phyloP scores from a whole-genome alignment of 2,797 vertebrate genomes.

The Delichon dasypus region DNA sequence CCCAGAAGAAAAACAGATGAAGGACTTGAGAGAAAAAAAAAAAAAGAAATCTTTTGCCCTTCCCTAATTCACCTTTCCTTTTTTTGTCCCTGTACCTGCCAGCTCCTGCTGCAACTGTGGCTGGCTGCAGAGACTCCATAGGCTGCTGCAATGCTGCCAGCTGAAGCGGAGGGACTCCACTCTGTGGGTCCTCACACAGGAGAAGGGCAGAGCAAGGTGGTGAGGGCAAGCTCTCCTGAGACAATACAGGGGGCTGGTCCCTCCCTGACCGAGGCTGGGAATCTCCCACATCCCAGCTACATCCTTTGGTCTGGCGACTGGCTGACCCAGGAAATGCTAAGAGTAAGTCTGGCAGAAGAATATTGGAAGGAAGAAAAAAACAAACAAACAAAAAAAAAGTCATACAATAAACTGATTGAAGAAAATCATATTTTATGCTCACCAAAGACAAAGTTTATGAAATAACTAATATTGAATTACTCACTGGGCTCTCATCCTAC shows the following conservation, averaged over 20 bases:
- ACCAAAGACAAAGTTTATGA: constrained; percentile 5
- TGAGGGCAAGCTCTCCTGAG: fast-evolving
- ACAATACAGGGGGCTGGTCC: background rate
- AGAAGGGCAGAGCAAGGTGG: background rate
- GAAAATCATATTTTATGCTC: background rate
- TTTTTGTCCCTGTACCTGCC: background rate
- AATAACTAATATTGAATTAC: background rate
- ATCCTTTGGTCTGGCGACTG: background rate
- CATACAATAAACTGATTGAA: background rate
- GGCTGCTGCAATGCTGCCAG: background rate
- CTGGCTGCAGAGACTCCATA: fast-evolving
- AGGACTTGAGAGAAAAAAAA: background rate
- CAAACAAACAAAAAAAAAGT: background rate
- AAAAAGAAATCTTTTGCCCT: background rate
- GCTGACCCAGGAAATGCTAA: background rate
- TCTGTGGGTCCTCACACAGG: background rate
- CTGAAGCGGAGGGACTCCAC: fast-evolving
- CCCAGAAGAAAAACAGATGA: background rate
- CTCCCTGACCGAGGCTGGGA: background rate
- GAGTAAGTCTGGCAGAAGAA: background rate
- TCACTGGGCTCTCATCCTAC: background rate
- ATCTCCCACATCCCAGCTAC: background rate
- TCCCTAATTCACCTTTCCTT: background rate
- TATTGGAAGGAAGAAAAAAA: background rate
- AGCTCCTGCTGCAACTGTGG: background rate